Base-by-base conservation (phyloP, 2,888 invertebrate genomes). In the Lordiphosa fenestrarum region DNA sequence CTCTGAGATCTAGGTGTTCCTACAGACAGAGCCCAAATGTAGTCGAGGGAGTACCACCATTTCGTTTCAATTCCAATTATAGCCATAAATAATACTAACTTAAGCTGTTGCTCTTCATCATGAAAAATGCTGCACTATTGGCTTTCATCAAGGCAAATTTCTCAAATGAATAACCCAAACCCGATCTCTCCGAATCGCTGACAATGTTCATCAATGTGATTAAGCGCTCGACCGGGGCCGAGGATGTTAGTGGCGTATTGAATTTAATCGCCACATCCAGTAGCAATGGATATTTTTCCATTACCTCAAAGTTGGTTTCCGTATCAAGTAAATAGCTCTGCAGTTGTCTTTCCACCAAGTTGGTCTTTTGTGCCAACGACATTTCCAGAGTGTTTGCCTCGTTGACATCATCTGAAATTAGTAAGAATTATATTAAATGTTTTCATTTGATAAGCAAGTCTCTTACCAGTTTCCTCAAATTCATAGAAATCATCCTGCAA, bases 121-220 rank as follows among this genome's bases (percentile, higher is more conserved):
- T 10, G 10, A 4, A 30, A 30, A 30, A 30, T 10, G 30, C 9
- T 3, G 30, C 41, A 25, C 10, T 39, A 51, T 69, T 69, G 30
- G 64, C 52, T 12, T 73, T 73, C 1, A 73, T 57, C 57, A 73
- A 25, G 21, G 57, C n/a, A n/a, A 69, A 40, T 48, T 64, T 57
- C 40, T 73, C 73, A 10, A 58, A 38, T 10, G 49, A 35, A 40
- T 53, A 54, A 38, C 55, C 70, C 9, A 21, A 49, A 25, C 69
- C 47, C 2, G 51, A 7, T 15, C 49, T 38, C 46, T 30, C 37
- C 1, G 50, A 39, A 41, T 49, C 44, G 21, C 19, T 54, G 3
- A 23, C 38, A 23, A 57, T 49, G 19, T 52, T 39, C n/a, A 6
- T 9, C 5, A 40, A 30, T 0, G 73, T 23, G 13, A 54, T 23